A percentile compares a stretch with the other conserved stretches of the same genome.
Conservation (phyloP, 37 sponge, comb jelly and placozoan genomes). For the Lycopodina hypogea region DNA sequence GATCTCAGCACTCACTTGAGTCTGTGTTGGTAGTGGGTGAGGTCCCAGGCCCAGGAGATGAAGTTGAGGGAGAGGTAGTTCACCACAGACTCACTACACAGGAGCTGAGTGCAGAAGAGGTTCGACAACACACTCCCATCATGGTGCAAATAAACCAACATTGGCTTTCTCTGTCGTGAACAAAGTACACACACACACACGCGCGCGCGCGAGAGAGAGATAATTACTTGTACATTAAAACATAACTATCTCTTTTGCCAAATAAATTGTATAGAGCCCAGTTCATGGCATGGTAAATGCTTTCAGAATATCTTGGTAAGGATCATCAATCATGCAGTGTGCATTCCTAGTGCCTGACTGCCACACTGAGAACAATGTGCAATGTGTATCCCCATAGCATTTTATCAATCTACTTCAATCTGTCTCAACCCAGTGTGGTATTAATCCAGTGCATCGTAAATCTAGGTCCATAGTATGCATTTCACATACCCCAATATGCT, state of each 20-base stretch:
- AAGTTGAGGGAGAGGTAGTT: slow-evolving; percentile 73
- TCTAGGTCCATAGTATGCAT: no score
- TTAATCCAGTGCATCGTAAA: no score
- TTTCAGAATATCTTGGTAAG: no score
- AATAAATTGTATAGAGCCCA: no score
- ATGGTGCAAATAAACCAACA: slow-evolving; percentile 86
- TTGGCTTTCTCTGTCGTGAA: slow-evolving; percentile 68
- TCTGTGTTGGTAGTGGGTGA: slow-evolving; percentile 56
- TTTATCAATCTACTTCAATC: no score
- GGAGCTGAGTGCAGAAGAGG: slow-evolving; percentile 84
- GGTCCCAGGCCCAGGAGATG: slow-evolving; percentile 93
- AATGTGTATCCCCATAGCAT: no score
- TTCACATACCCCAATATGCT: no score
- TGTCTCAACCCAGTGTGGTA: not conserved
- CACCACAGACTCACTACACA: slow-evolving; percentile 80
- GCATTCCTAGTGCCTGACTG: not conserved
- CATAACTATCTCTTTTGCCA: no score
- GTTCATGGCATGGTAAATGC: no score
- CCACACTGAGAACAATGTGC: not conserved
- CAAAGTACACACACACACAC: slow-evolving; percentile 4
- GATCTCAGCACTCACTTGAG: slow-evolving; percentile 38
- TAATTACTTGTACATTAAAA: no score
- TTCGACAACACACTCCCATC: slow-evolving; percentile 86
- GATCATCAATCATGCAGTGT: no score
- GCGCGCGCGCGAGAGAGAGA: no score